Conservation (phyloP, 2,888 invertebrate species). For the Drosophila cognata region DNA sequence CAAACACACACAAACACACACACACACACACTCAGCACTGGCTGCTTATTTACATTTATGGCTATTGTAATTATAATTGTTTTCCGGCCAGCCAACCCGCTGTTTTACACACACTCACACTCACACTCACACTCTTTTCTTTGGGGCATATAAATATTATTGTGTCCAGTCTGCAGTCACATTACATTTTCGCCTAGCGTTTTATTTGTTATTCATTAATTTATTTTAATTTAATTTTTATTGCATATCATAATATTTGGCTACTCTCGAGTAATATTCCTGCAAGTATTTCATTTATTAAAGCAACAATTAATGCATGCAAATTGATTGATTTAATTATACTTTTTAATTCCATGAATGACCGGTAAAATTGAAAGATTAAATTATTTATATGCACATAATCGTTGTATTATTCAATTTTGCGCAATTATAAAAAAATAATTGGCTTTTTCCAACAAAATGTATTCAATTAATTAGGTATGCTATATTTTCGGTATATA, state of each 20-base stretch:
- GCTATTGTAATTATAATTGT: constrained; percentile 72
- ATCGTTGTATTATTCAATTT: neutral
- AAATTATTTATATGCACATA: neutral
- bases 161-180: constrained; percentile 9
- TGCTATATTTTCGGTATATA: no score
- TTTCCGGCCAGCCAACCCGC: constrained; percentile 29
- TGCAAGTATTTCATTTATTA: constrained; percentile 3
- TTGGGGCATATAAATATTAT: constrained; percentile 38
- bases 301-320: constrained; percentile 4
- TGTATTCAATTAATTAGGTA: neutral
- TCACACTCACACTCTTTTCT: constrained; percentile 13
- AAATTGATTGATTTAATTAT: constrained; percentile 28
- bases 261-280: neutral
- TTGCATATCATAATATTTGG: constrained; percentile 19
- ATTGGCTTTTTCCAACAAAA: neutral
- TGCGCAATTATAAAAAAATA: neutral
- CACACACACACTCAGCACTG: neutral
- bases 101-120: constrained; percentile 23
- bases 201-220: constrained; percentile 49
- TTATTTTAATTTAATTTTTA: constrained; percentile 31
- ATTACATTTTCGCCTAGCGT: constrained; percentile 7
- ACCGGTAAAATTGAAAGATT: neutral
- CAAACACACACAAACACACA: neutral
- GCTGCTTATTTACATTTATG: constrained; percentile 68
- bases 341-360: constrained; percentile 5